Conservation (phyloP, 1,140 invertebrate species). For the Rhyacophila brunnea region DNA sequence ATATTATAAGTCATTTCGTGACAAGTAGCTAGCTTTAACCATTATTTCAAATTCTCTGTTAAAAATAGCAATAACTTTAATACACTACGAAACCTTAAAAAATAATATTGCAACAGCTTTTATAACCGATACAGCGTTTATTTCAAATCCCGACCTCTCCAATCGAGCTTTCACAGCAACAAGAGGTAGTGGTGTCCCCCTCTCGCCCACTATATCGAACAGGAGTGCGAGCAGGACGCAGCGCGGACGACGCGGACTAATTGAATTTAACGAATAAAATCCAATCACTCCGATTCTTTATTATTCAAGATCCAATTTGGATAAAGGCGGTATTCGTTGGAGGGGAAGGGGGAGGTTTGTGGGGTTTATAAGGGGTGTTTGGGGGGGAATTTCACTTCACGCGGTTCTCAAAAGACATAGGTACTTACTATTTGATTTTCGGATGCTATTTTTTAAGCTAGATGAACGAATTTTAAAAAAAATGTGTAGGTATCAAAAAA, state of each 20-base stretch:
- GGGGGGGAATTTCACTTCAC: neutral
- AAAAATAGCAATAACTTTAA: too few relatives aligned
- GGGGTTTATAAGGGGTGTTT: constrained; percentile 2
- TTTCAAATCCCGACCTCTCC: constrained; percentile 27
- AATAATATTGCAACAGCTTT: constrained; percentile 26
- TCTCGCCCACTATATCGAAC: constrained; percentile 46
- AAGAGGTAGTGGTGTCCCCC: constrained; percentile 22
- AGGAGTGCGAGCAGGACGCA: constrained; percentile 1
- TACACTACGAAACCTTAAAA: constrained; percentile 21
- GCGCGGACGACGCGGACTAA: constrained; percentile 43
- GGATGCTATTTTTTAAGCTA: too few relatives aligned
- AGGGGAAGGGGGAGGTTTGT: neutral
- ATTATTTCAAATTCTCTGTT: too few relatives aligned
- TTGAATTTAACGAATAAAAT: constrained; percentile 60
- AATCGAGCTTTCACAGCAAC: constrained; percentile 25
- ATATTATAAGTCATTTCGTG: too few relatives aligned
- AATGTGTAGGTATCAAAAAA: too few relatives aligned
- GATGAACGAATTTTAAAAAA: too few relatives aligned
- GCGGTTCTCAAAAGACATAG: too few relatives aligned
- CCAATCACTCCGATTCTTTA: constrained; percentile 59
- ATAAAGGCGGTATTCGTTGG: constrained; percentile 42
- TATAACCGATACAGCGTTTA: constrained; percentile 32
- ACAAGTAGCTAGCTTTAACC: too few relatives aligned
- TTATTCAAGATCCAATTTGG: constrained; percentile 60
- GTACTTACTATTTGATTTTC: too few relatives aligned